Base-by-base conservation (phyloP, 2,797 vertebrate genomes). In the Lophotriccus pileatus region DNA sequence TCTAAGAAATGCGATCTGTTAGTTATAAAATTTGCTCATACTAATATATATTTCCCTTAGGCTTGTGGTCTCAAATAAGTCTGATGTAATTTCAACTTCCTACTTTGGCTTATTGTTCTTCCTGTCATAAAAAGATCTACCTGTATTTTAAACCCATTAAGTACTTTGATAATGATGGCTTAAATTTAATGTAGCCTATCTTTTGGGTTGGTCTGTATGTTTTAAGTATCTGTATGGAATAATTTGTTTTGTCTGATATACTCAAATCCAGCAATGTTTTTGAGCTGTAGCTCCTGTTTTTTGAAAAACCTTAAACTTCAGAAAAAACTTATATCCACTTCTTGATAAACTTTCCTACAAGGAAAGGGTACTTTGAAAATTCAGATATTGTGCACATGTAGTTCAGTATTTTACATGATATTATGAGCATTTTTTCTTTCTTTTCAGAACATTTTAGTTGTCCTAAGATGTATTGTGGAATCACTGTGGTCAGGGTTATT, bases 161-260 rank as follows among this genome's bases (percentile, higher is more conserved):
- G 3, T 30, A 25, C n/a, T 66, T 86, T 41, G 18, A 28, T 34
- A 79, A 39, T 30, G 12, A 32, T 72, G 18, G 8, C 9, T 7
- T 62, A 62, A 62, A 69, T 62, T 46, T 66, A 81, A 36, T 0
- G 0, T 46, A 67, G 13, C 2, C 6, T 63, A 3, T 25, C 2
- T 52, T 52, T 83, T 55, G 15, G 6, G 4, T 60, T 24, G 4
- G 6, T 50, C 16, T 17, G 4, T 46, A 28, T 13, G 32, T 64
- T 58, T 80, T n/a, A 49, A 58, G 7, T 12, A 34, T 84, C 82
- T 64, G 7, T 12, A 41, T 41, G 14, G 34, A 69, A 84, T 27
- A 36, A 7, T 14, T 62, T 68, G 6, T 36, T 19, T 55, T 34
- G 1, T 41, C 10, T 60, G 28, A 15, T 25, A 15, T 34, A 20